phyloP scores from a whole-genome alignment of 2,797 vertebrate species.

The Ispidina picta region DNA sequence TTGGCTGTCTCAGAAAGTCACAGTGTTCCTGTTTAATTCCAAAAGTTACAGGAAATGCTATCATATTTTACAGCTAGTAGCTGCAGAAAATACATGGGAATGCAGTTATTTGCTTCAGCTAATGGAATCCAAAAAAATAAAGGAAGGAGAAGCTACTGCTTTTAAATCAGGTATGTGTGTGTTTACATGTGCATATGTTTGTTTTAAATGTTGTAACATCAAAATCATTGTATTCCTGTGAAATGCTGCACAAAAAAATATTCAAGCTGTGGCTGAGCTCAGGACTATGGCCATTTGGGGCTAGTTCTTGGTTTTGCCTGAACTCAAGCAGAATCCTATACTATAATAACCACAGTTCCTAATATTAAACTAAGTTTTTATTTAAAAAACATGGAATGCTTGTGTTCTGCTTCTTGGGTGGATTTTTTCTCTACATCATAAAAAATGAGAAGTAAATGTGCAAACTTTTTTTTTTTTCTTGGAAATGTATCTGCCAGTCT shows the following conservation, averaged over 20 bases:
- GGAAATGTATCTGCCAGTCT: no score
- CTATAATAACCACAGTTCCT: neutral
- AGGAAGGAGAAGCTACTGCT: slow-evolving; percentile 34
- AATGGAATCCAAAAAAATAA: slow-evolving; percentile 40
- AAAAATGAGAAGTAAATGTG: no score
- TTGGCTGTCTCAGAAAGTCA: neutral
- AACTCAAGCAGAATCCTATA: neutral
- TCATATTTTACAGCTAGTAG: slow-evolving; percentile 76
- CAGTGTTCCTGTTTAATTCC: neutral
- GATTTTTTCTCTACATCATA: fast-evolving
- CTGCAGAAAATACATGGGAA: slow-evolving; percentile 53
- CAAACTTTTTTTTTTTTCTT: no score
- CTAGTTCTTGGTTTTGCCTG: neutral
- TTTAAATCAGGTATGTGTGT: slow-evolving; percentile 73
- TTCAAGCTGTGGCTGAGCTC: neutral
- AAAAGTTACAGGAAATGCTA: slow-evolving; percentile 30
- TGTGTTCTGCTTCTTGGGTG: neutral
- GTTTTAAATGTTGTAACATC: neutral
- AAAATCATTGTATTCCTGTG: neutral
- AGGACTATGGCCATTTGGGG: neutral
- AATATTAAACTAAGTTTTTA: neutral
- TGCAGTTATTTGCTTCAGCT: slow-evolving; percentile 38
- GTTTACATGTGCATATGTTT: neutral
- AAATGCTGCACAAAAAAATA: neutral
- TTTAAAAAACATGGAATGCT: neutral